These are phyloP conservation scores for Aproaerema taeniolella DNA, from an alignment of 2,888 invertebrate genomes.

Conservation along the genomic window DNA sequence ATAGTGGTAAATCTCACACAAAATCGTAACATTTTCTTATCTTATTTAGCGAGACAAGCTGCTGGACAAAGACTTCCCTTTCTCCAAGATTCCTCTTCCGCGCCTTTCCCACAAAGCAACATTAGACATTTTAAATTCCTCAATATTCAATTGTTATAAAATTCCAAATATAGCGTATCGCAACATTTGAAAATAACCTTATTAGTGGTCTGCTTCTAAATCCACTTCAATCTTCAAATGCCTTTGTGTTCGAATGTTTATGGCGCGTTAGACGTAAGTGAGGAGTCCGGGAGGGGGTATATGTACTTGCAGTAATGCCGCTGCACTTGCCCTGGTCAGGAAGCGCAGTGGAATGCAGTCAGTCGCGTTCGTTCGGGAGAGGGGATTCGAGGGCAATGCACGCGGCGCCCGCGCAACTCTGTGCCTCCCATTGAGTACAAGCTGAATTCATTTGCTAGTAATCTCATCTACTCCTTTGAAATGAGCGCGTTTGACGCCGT, in stretches of 20 bases:
- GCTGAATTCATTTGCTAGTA: constrained; percentile 57
- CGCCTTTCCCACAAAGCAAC: too few species aligned
- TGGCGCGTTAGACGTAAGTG: constrained; percentile 38
- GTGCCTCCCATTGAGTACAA: constrained; percentile 59
- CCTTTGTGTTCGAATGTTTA: constrained; percentile 37
- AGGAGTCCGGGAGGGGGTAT: constrained; percentile 27
- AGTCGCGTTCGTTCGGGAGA: constrained; percentile 62
- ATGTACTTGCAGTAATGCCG: constrained; percentile 68
- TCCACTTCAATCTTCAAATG: too few species aligned
- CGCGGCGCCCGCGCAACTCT: constrained; percentile 63
- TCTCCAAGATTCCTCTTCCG: too few species aligned
- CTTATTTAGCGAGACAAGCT: too few species aligned
- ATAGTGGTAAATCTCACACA: too few species aligned
- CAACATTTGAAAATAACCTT: neutral
- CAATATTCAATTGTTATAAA: too few species aligned
- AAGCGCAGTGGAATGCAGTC: constrained; percentile 77
- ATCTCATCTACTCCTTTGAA: constrained; percentile 21
- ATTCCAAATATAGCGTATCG: too few species aligned
- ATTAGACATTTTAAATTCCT: too few species aligned
- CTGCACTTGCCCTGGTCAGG: constrained; percentile 76
- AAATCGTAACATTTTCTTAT: too few species aligned
- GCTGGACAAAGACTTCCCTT: too few species aligned
- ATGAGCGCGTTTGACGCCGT: too few species aligned
- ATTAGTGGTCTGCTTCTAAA: neutral
- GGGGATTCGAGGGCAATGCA: constrained; percentile 56